phyloP scores from a whole-genome alignment of 2,113 vertebrate genomes.

The Egretta garzetta region DNA sequence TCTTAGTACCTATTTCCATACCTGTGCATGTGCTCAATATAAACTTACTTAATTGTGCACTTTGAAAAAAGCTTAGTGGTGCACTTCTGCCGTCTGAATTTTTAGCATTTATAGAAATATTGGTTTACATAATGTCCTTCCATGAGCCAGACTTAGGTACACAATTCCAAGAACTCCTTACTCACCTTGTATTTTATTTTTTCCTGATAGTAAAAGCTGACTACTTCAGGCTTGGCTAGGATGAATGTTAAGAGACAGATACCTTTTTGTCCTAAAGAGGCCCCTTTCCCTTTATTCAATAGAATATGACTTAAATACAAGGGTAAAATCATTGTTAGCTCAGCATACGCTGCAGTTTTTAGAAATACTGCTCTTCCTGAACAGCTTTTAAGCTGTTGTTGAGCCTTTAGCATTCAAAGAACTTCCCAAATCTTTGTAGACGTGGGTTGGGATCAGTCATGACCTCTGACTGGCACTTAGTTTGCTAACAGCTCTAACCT shows the following conservation, averaged over 20 bases:
- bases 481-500: neutral
- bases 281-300: neutral
- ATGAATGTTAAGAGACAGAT: neutral
- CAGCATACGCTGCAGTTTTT: neutral
- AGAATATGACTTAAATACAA: neutral
- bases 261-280: neutral
- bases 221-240: neutral
- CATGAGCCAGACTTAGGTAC: neutral
- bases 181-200: neutral
- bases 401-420: neutral
- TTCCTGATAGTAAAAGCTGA: neutral
- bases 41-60: neutral
- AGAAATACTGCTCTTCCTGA: neutral
- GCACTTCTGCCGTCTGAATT: neutral
- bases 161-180: neutral
- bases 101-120: neutral
- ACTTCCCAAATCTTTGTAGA: fast-evolving
- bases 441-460: neutral
- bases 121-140: neutral
- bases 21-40: neutral
- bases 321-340: neutral
- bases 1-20: slow-evolving; percentile 23
- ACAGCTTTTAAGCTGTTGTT: neutral
- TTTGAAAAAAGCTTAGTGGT: neutral
- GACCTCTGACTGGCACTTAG: fast-evolving